Base-by-base conservation (phyloP, 2,888 invertebrate species). In the Eupithecia abbreviata region DNA sequence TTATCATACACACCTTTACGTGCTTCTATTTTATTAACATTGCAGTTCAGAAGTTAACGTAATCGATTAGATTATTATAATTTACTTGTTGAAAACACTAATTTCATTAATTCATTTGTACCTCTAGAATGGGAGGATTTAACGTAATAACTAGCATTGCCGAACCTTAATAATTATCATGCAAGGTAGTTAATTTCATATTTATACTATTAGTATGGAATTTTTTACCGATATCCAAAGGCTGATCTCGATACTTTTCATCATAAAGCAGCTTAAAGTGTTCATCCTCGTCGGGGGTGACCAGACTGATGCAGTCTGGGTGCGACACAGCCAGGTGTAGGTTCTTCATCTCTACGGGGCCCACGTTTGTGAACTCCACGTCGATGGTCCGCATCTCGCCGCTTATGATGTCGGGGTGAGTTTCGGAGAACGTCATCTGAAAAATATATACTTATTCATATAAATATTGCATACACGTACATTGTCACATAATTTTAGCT, bases 331-430 rank as follows among this genome's bases (percentile, higher is more conserved):
- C 97, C 76, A 98, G 89, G 82, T 96, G 92, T 76, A 97, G 90
- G 83, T 96, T 96, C 72, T 93, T 95, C 88, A 97, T 93, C 43
- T 96, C 95, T 30, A 96, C 95, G 79, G 96, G 95, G 13, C 98
- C 97, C 49, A 96, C 96, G 86, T 97, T 97, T 66, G 95, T 95
- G 74, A 98, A 94, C 82, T 97, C 96, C 30, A 98, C 95, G 72
- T 96, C 95, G 15, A 97, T 92, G 73, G 95, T 95, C 83, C 97
- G 96, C 82, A 98, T 94, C 91, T 98, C 97, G 5, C 98, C 97
- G 84, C 97, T 96, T 72, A 98, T 91, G 88, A 97, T 96, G 74
- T 97, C 96, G 0, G 95, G 91, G 72, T 95, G 96, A 66, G 97
- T 95, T 87, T 97, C 96, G 45, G 96, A 96, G 87, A 98, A 97